phyloP scores from a whole-genome alignment of 1,140 invertebrate genomes.

The Artemia franciscana region DNA sequence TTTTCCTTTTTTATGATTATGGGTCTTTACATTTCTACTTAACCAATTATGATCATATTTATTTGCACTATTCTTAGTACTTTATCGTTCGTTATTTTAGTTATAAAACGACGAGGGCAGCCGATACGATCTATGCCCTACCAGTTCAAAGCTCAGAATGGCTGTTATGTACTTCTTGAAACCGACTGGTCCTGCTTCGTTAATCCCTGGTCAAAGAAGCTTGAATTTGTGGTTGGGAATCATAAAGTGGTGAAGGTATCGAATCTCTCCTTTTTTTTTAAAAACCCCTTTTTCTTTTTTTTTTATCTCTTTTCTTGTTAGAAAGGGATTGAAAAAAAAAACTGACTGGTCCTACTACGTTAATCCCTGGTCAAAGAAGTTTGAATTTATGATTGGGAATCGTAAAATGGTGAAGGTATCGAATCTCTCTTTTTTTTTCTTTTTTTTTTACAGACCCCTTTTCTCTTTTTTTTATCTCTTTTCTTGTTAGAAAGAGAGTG shows the following conservation, averaged over 20 bases:
- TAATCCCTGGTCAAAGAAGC: constrained; percentile 71
- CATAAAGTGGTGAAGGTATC: constrained; percentile 55
- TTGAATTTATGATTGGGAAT: constrained; percentile 75
- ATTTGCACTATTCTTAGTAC: constrained; percentile 2
- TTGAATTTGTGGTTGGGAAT: constrained; percentile 75
- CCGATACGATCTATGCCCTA: constrained; percentile 49
- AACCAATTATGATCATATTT: constrained; percentile 1
- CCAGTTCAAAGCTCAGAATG: constrained; percentile 58
- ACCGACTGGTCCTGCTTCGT: constrained; percentile 83
- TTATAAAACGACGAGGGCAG: constrained; percentile 32
- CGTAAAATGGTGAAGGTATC: constrained; percentile 55
- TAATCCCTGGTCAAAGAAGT: constrained; percentile 71
- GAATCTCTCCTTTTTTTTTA: too few species aligned
- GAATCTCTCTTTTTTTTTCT: too few species aligned
- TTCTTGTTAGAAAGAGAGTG: too few species aligned
- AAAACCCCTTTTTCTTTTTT: too few species aligned
- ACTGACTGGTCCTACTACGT: constrained; percentile 83
- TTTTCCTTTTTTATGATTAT: too few species aligned
- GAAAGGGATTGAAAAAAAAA: too few species aligned
- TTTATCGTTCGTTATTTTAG: constrained; percentile 18
- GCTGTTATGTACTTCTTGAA: constrained; percentile 51
- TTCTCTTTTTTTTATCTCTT: too few species aligned
- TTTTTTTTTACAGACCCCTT: too few species aligned
- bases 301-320: too few species aligned
- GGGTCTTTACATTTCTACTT: too few species aligned